A percentile compares a stretch with the other conserved stretches of the same genome.
Evolutionary conservation across 1,140 invertebrate genomes (phyloP).

Genomic region (Apocrypta bakeri): DNA sequence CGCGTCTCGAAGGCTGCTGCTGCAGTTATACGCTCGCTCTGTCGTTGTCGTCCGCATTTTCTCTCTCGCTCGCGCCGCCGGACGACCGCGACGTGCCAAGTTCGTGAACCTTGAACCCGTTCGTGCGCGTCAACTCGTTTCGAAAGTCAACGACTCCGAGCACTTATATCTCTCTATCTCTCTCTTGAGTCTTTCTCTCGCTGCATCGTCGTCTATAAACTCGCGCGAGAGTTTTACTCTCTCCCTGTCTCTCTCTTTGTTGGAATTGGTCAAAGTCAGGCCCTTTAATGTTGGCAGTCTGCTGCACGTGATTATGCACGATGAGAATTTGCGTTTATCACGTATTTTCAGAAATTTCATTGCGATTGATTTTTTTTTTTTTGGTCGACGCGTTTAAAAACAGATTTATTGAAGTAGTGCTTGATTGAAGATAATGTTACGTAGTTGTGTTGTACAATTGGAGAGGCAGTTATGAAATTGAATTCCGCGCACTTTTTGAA

Average conservation of each 20-base stretch:
- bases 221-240: not conserved
- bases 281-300: not conserved
- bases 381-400: too few relatives aligned
- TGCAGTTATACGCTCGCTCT: not conserved
- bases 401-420: too few relatives aligned
- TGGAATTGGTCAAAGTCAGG: not conserved
- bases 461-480: too few relatives aligned
- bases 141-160: constrained; percentile 56
- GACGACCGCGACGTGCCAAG: constrained; percentile 62
- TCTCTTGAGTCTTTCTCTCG: not conserved
- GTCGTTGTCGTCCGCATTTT: not conserved
- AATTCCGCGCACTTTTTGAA: too few relatives aligned
- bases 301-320: not conserved
- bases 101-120: constrained; percentile 68
- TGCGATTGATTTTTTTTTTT: not conserved
- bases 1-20: not conserved
- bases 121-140: constrained; percentile 59
- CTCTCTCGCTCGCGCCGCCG: constrained; percentile 47
- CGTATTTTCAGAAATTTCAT: not conserved
- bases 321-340: not conserved
- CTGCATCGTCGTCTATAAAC: constrained; percentile 13
- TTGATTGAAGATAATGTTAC: too few relatives aligned
- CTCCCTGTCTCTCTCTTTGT: not conserved
- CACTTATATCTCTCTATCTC: constrained; percentile 14
- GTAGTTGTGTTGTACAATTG: too few relatives aligned